Percentiles rank a stretch among this genome's conserved stretches.
Evolutionary conservation across 64 coral and sea anemone species (phyloP).

Genomic region (Pocillopora verrucosa): DNA sequence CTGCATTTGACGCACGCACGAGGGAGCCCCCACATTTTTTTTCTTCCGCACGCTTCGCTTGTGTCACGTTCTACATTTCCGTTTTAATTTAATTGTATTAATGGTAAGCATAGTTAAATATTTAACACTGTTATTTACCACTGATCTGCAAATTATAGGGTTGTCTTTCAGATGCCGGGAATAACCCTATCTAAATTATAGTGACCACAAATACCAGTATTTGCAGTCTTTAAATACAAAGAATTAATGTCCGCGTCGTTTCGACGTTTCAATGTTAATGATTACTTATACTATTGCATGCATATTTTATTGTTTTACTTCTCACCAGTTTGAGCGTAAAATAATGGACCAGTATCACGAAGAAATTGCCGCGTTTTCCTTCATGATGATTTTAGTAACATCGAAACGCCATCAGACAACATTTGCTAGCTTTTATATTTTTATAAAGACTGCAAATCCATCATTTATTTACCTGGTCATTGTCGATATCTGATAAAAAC

Average conservation of each 20-base stretch:
- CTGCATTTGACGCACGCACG: neutral
- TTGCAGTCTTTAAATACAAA: neutral
- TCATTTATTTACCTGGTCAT: conserved; percentile 43
- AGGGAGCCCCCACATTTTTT: neutral
- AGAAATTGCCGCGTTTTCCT: conserved; percentile 45
- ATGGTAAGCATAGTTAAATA: neutral
- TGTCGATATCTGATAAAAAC: conserved; percentile 45
- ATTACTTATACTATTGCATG: conserved; percentile 37
- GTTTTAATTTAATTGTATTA: neutral
- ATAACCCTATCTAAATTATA: neutral
- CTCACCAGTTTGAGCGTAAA: neutral
- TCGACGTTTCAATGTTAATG: conserved; percentile 41
- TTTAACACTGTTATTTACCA: neutral
- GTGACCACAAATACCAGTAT: neutral
- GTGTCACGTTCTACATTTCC: neutral
- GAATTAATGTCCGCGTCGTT: conserved; percentile 21
- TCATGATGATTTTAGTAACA: conserved; percentile 35
- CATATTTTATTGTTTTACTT: conserved; percentile 38
- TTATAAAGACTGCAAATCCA: conserved; percentile 22
- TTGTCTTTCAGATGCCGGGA: neutral
- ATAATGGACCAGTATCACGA: conserved; percentile 5
- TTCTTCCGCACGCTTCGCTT: neutral
- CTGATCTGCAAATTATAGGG: neutral
- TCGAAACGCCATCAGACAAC: conserved; percentile 41
- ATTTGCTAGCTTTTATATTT: conserved; percentile 40